Conservation (phyloP, 2,113 vertebrate species). For the Petaurus breviceps region DNA sequence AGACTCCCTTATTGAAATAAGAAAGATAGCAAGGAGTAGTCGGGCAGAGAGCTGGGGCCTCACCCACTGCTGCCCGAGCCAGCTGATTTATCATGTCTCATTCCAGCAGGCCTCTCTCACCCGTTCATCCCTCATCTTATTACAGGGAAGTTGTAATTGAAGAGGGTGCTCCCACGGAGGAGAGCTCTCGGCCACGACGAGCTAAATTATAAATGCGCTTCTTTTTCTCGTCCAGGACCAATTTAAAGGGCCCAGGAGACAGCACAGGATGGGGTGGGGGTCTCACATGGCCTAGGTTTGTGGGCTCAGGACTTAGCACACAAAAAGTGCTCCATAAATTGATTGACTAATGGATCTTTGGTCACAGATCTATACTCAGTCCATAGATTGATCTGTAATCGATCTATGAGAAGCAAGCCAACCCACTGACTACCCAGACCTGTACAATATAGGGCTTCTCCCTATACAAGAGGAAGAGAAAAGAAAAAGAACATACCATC, state of each 20-base stretch:
- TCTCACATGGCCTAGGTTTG: not conserved
- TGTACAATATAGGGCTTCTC: not conserved
- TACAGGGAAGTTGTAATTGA: slow-evolving; percentile 87
- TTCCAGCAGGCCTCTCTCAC: slow-evolving; percentile 81
- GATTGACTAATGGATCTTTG: not conserved
- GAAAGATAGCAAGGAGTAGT: slow-evolving; percentile 79
- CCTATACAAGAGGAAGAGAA: not conserved
- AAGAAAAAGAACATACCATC: not conserved
- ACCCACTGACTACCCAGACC: not conserved
- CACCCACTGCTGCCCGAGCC: slow-evolving; percentile 82
- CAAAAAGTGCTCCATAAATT: not conserved
- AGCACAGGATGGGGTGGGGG: not conserved
- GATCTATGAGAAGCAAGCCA: not conserved
- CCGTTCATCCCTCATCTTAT: slow-evolving; percentile 88
- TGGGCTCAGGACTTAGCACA: not conserved
- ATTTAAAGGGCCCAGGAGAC: slow-evolving; percentile 77
- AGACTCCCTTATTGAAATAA: slow-evolving; percentile 85
- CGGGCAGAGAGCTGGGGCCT: slow-evolving; percentile 83
- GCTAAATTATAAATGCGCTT: slow-evolving; percentile 81
- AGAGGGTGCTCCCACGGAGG: slow-evolving; percentile 82
- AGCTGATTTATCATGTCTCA: slow-evolving; percentile 88
- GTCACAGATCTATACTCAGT: not conserved
- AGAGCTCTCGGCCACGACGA: slow-evolving; percentile 80
- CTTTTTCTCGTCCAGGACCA: slow-evolving; percentile 68
- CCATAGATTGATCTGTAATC: not conserved